Evolutionary conservation across 2,888 invertebrate species (phyloP).

Genomic region (Ornithoptera priamus): DNA sequence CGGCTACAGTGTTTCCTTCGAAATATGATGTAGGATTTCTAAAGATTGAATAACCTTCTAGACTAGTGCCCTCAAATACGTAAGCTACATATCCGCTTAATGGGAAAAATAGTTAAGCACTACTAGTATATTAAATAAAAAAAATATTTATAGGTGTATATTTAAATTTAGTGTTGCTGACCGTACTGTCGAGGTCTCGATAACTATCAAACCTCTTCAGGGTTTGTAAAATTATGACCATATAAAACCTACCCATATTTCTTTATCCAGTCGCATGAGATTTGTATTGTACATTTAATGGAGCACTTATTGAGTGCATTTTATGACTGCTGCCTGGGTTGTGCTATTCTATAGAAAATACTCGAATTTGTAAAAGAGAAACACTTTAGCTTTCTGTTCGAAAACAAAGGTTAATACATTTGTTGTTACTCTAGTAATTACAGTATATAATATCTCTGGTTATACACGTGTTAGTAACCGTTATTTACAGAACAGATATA

Average conservation of each 20-base stretch:
- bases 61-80: too few relatives aligned
- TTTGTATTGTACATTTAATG: background rate
- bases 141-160: background rate
- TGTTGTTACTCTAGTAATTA: too few relatives aligned
- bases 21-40: too few relatives aligned
- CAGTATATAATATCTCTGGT: too few relatives aligned
- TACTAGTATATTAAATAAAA: too few relatives aligned
- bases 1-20: too few relatives aligned
- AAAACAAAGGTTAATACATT: background rate
- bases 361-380: background rate
- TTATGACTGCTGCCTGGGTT: background rate
- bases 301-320: slow-evolving; percentile 4
- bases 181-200: too few relatives aligned
- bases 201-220: background rate
- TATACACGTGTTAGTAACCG: too few relatives aligned
- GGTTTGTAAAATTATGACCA: background rate
- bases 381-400: background rate
- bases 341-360: background rate
- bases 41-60: too few relatives aligned
- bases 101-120: too few relatives aligned
- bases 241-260: background rate
- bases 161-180: background rate
- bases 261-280: background rate
- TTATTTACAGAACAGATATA: too few relatives aligned
- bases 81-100: too few relatives aligned